Evolutionary conservation across 2,888 invertebrate genomes (phyloP), one percentile per base, ranked within the genome.

Genomic region (Agrochola macilenta): DNA sequence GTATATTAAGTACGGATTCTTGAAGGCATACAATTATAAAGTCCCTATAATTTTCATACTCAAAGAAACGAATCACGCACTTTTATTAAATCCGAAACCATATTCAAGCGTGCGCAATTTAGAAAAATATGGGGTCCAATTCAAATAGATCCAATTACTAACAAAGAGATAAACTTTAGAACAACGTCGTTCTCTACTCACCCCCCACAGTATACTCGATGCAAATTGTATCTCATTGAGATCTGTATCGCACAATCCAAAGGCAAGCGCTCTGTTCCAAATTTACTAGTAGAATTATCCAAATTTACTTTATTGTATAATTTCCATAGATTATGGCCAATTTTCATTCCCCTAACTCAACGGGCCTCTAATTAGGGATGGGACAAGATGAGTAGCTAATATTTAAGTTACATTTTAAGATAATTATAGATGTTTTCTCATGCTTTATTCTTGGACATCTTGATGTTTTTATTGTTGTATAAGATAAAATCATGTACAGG

Each of bases 301-400:
- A n/a, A n/a, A n/a, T n/a, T 82, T 85, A 78, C 78, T 87, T 83
- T 89, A 87, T 87, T 81, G 88, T 74, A 68, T 87, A 83, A 88
- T 89, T 88, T 80, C 84, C 88, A 86, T 88, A 86, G 87, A 88
- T 88, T 88, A 86, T 79, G 49, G 78, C 70, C 78, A 88, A 89
- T 89, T 88, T 83, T 81, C 68, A 77, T 79, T 75, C 74, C 82
- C 86, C 80, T 86, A 71, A 81, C 71, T 85, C 70, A 70, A 65
- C 61, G 57, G 58, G 35, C 66, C 60, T 52, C 20, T 83, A 73
- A 84, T 84, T 74, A 84, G 84, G 76, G 84, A 70, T 79, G 84
- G 80, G 84, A 74, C 69, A 46, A 30, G 23, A 52, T 57, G 5
- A 60, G 12, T 46, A 11, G n/a, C 8, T 52, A 49, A 14, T 63